Base-by-base conservation (phyloP, 2,113 vertebrate species). In the Chloebia gouldiae region DNA sequence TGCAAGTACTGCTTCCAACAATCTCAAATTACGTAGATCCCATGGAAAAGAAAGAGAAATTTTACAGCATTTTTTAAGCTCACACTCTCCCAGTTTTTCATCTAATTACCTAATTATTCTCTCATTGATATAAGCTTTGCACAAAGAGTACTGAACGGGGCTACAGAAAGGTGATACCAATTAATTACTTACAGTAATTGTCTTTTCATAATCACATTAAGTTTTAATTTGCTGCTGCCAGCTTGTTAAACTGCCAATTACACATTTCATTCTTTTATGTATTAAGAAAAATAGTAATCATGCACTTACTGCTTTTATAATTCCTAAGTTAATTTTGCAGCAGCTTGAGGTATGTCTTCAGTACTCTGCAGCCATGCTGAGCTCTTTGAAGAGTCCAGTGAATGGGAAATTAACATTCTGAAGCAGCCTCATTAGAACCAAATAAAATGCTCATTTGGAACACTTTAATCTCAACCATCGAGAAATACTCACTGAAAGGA, bases 261-360 rank as follows among this genome's bases (percentile, higher is more conserved):
- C 37, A 87, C 56, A 82, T 93, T 84, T 94, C 68, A 77, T 45
- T 77, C 72, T 86, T 96, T 96, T 92, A 96, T 94, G 90, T 79
- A 89, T 95, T 96, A 96, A 96, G 95, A 97, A 94, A 97, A 96
- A 96, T 81, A 92, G 82, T 95, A 97, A 96, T 96, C 96, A 90
- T 88, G 68, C 82, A 92, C 93, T 96, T 96, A 95, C 91, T 95
- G 86, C 84, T 96, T 97, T 97, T 96, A 82, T 97, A 96, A 97
- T 96, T 97, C 90, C 93, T 94, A 65, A 86, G 80, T 91, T 98
- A 97, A 97, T 97, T 97, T 92, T 82, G 90, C 76, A 96, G 75
- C 71, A 92, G 73, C 86, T 91, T 86, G 90, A 97, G 86, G 90
- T 97, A 86, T 90, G 42, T 95, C 88, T 95, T 94, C 83, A 95